Evolutionary conservation across 2,888 invertebrate genomes (phyloP), one percentile per base, ranked within the genome.

Genomic region (Epinotia ramella): DNA sequence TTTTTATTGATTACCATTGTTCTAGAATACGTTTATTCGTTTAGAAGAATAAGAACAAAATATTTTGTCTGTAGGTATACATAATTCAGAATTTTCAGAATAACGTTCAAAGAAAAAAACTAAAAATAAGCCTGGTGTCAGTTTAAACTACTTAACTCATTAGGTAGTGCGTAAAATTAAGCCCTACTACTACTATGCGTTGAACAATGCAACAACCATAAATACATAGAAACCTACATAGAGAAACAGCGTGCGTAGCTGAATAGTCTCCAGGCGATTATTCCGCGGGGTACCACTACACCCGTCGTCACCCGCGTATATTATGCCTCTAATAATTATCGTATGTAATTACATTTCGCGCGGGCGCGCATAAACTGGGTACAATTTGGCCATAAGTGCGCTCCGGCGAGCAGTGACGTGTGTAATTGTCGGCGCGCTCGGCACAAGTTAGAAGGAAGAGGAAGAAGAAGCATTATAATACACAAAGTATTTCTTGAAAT

Each of bases 351-450:
- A 87, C 86, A 80, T 81, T 76, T 81, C 77, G 68, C 81, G 80
- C 80, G 83, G 81, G 81, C 78, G 82, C 79, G 81, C 81, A 80
- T 84, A 83, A 85, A 84, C 83, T 84, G 83, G 77, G 82, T 84
- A 87, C 84, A 86, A 88, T 90, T 89, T 84, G 80, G 82, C 77
- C 78, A 83, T 84, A 84, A 88, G 85, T 87, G 86, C 85, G 90
- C 89, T 87, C 86, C 88, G 78, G 83, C 56, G 88, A 85, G 87
- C 87, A 84, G 87, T 84, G 84, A 81, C 81, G 81, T 84, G 84
- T 86, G 83, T 84, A 83, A 84, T 80, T 81, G 81, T 77, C 44
- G 65, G 49, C 76, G 49, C 76, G 60, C 64, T 71, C 73, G 81
- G 80, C 66, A 11, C 73, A 77, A 83, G 77, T 53, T 62, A 79